Base-by-base conservation (phyloP, 2,113 vertebrate genomes). In the Menidia beryllina region DNA sequence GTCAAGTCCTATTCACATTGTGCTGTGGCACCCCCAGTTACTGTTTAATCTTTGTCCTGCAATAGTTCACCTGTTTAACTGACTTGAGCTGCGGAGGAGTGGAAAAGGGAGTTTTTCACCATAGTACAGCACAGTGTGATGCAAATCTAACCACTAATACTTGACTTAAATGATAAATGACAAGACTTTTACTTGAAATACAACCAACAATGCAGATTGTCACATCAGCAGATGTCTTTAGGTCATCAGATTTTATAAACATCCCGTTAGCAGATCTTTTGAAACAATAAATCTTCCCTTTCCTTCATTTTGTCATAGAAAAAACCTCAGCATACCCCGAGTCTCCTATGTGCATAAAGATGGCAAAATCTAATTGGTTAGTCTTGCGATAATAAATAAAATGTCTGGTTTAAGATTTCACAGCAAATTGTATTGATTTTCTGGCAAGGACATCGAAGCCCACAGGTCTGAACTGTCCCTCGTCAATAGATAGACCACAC, bases 51-150 rank as follows among this genome's bases (percentile, higher is more conserved):
- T 86, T 56, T 69, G 67, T 84, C 72, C 73, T 13, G 84, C 85
- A 90, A 87, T 88, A 85, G 86, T 89, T 91, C 86, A 90, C 88
- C 88, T 89, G 86, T 88, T 90, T 83, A 89, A 87, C 83, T 73
- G 86, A 85, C 80, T 86, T 53, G 63, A 81, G 75, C 86, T 75
- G 74, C 69, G 79, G 77, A 87, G 73, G 72, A 77, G 70, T 72
- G 70, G 60, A 70, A 60, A 76, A 69, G 70, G 77, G 77, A 71
- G 73, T 77, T 78, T 49, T 71, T 63, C 66, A 79, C 50, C 68
- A 75, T 73, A 75, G 74, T 69, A 79, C 62, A 59, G 48, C 72
- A 59, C 67, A 26, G 68, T 75, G 75, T 73, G 67, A 84, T 84
- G 86, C 77, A 75, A 87, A 89, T 86, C 70, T 41, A 43, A 53